phyloP scores from a whole-genome alignment of 2,888 invertebrate genomes.

The Diploptera punctata region DNA sequence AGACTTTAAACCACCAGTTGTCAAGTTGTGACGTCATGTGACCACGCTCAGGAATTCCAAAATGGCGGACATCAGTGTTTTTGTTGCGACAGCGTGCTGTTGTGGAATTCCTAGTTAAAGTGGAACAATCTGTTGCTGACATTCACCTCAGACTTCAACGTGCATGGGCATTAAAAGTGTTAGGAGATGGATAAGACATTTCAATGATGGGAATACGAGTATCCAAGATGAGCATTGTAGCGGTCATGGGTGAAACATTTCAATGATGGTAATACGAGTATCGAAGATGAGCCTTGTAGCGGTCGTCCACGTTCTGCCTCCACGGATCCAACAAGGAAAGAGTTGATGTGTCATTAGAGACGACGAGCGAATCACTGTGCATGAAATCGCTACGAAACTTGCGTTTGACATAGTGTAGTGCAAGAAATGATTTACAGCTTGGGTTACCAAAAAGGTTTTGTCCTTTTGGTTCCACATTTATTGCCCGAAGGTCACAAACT shows the following conservation, averaged over 20 bases:
- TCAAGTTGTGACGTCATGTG: not conserved
- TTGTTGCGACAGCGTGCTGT: too few species aligned
- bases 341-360: not conserved
- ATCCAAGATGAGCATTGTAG: not conserved
- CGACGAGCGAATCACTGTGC: not conserved
- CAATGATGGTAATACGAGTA: too few species aligned
- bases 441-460: not conserved
- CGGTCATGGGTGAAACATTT: not conserved
- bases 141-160: not conserved
- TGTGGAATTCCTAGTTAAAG: too few species aligned
- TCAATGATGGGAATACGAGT: constrained; percentile 6
- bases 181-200: not conserved
- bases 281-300: too few species aligned
- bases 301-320: too few species aligned
- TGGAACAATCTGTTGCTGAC: too few species aligned
- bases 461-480: not conserved
- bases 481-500: not conserved
- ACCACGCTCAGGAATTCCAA: not conserved
- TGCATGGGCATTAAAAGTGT: constrained; percentile 1
- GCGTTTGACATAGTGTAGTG: not conserved
- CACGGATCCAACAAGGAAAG: too few species aligned
- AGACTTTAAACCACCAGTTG: too few species aligned
- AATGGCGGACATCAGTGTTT: not conserved
- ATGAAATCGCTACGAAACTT: constrained; percentile 7
- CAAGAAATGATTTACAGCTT: not conserved